A percentile compares a stretch with the other conserved stretches of the same genome.
phyloP scores from a whole-genome alignment of 2,888 invertebrate genomes.

The Spisula solida region DNA sequence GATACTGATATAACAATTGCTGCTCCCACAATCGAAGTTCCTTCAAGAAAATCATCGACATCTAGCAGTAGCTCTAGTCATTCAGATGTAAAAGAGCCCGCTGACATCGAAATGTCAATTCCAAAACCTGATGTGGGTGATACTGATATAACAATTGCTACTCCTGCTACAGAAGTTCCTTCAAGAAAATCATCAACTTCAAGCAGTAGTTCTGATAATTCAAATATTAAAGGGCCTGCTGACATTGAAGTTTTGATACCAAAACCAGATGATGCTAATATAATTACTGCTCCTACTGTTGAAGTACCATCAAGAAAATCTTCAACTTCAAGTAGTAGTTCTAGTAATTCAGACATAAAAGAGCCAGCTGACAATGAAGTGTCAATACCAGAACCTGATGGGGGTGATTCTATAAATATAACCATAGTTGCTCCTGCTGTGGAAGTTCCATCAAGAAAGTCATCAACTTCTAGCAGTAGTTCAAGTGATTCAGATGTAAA shows the following conservation, averaged over 20 bases:
- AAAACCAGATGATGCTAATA: background rate
- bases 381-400: background rate
- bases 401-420: background rate
- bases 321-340: background rate
- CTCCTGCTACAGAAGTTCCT: background rate
- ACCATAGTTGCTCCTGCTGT: background rate
- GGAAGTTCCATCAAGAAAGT: background rate
- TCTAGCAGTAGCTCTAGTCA: background rate
- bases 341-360: background rate
- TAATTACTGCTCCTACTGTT: background rate
- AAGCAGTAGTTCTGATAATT: background rate
- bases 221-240: no score
- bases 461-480: background rate
- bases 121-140: background rate
- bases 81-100: no score
- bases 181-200: background rate
- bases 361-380: background rate
- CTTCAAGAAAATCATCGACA: background rate
- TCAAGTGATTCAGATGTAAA: background rate
- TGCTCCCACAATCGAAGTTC: background rate
- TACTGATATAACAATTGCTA: background rate
- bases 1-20: background rate
- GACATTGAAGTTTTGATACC: background rate
- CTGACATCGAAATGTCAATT: background rate
- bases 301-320: background rate